These are phyloP conservation scores for Cyphomyrus discorhynchus DNA, from an alignment of 2,113 vertebrate genomes.

Conservation along the genomic window DNA sequence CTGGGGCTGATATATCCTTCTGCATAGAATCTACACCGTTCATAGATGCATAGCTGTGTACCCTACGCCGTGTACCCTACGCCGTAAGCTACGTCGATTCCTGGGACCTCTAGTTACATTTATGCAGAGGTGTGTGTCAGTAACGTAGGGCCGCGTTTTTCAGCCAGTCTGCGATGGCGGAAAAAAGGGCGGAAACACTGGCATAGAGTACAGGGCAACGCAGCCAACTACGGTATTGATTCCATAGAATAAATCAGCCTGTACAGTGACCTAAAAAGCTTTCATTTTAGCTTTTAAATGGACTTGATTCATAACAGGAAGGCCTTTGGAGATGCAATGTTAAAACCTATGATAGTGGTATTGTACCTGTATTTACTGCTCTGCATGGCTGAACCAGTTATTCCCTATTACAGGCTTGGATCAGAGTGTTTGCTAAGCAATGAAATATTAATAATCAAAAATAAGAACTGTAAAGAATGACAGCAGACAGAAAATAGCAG, in stretches of 20 bases:
- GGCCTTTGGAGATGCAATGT: background rate
- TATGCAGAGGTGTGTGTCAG: background rate
- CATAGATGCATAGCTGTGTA: background rate
- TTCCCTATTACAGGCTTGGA: background rate
- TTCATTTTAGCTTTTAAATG: background rate
- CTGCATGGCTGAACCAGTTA: background rate
- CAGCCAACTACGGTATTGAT: background rate
- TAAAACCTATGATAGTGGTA: background rate
- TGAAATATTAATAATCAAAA: background rate
- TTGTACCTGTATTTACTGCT: background rate
- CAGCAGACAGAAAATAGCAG: background rate
- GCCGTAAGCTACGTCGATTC: background rate
- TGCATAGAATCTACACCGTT: background rate
- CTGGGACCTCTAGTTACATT: background rate
- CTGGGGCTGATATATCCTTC: background rate
- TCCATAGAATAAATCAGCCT: background rate
- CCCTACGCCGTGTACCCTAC: background rate
- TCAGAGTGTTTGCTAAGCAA: background rate
- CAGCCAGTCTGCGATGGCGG: background rate
- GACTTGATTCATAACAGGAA: background rate
- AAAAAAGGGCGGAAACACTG: background rate
- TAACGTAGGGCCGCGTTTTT: background rate
- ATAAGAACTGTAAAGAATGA: background rate
- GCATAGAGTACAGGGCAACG: background rate
- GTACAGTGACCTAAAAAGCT: background rate